Percentiles rank a stretch among this genome's conserved stretches.
phyloP scores from a whole-genome alignment of 2,888 invertebrate genomes.

The Cataglyphis albicans region DNA sequence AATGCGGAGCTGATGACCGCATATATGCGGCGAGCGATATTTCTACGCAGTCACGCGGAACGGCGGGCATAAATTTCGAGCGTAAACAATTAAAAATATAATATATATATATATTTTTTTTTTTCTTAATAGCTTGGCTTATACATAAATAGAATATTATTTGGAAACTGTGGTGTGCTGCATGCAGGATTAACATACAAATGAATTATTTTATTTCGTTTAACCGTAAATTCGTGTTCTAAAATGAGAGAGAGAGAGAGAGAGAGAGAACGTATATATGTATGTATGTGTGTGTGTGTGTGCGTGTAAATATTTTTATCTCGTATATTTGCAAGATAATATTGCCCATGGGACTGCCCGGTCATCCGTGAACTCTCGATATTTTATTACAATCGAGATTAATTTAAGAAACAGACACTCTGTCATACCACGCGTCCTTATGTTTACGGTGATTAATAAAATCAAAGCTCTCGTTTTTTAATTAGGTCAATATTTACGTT shows the following conservation, averaged over 20 bases:
- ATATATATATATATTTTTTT: too few relatives aligned
- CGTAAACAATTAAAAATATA: neutral
- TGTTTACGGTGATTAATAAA: neutral
- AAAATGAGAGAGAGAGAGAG: too few relatives aligned
- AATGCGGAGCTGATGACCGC: slow-evolving; percentile 1
- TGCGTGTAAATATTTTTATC: too few relatives aligned
- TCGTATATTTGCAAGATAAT: neutral
- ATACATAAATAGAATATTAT: neutral
- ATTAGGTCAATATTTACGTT: neutral
- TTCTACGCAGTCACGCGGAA: neutral
- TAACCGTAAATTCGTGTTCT: neutral
- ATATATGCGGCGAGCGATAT: neutral
- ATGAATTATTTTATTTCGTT: neutral
- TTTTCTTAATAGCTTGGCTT: neutral
- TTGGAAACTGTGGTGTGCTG: neutral
- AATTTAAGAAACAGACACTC: neutral
- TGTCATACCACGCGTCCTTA: neutral
- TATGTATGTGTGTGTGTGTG: too few relatives aligned
- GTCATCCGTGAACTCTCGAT: neutral
- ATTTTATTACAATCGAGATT: neutral
- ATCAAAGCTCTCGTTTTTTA: neutral
- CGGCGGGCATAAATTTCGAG: neutral
- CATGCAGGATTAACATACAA: neutral
- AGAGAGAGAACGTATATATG: too few relatives aligned
- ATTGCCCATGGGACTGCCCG: neutral